A percentile compares a stretch with the other conserved stretches of the same genome.
phyloP scores from a whole-genome alignment of 2,888 invertebrate genomes.

The Melitaea athalia region DNA sequence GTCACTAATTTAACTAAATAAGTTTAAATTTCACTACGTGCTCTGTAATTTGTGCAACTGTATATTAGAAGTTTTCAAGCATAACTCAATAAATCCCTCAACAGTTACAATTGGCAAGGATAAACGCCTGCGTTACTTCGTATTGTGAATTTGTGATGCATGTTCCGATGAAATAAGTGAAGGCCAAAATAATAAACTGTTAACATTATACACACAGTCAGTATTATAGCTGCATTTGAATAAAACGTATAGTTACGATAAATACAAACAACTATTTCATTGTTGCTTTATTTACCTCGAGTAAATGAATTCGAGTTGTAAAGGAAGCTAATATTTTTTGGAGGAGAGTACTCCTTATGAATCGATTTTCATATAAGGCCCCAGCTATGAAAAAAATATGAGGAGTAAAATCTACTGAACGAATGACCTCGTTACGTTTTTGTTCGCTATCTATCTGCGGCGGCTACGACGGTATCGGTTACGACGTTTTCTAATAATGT shows the following conservation, averaged over 20 bases:
- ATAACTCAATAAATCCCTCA: constrained; percentile 32
- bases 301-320: not conserved
- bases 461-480: no score
- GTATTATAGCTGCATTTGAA: constrained; percentile 31
- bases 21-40: constrained; percentile 9
- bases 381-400: no score
- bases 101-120: constrained; percentile 40
- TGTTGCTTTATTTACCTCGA: constrained; percentile 1
- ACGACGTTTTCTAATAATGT: no score
- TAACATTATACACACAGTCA: constrained; percentile 35
- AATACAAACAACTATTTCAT: not conserved
- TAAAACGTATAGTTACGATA: constrained; percentile 33
- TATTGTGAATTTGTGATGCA: constrained; percentile 40
- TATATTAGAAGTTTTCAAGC: constrained; percentile 29
- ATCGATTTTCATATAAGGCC: no score
- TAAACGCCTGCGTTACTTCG: constrained; percentile 35
- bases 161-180: constrained; percentile 36
- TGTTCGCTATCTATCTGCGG: no score
- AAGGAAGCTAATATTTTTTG: not conserved
- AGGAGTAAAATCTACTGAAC: no score
- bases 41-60: constrained; percentile 15
- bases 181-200: constrained; percentile 40
- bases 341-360: no score
- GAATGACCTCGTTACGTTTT: no score
- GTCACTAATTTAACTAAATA: constrained; percentile 18